Conservation (phyloP, 2,888 invertebrate species). For the Adela reaumurella region DNA sequence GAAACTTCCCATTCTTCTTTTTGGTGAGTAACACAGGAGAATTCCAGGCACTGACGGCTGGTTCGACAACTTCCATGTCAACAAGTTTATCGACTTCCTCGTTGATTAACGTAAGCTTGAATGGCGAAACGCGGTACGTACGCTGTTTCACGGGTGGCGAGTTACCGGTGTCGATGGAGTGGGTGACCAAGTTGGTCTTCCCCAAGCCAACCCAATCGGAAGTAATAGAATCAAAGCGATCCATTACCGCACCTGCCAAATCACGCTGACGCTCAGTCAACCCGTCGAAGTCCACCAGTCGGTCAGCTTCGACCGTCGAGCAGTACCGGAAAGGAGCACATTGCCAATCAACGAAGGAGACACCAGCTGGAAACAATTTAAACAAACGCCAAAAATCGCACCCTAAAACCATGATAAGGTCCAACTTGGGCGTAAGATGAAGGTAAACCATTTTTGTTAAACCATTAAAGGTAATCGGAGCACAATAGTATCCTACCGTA, state of each 20-base stretch:
- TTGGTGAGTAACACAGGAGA: slow-evolving; percentile 14
- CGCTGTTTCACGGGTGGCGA: slow-evolving; percentile 7
- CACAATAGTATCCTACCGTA: not conserved
- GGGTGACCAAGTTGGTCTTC: slow-evolving; percentile 5
- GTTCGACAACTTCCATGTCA: slow-evolving; percentile 12
- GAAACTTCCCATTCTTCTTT: slow-evolving; percentile 12
- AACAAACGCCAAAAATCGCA: not conserved
- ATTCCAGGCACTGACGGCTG: slow-evolving; percentile 14
- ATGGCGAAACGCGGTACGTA: slow-evolving; percentile 9
- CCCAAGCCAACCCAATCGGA: slow-evolving; percentile 3
- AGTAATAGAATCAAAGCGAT: not conserved
- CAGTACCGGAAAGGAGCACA: not conserved
- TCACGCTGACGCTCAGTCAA: not conserved
- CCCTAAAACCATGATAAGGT: not conserved
- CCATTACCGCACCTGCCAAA: not conserved
- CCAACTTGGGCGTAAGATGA: not conserved
- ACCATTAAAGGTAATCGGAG: not conserved
- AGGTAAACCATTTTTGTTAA: not conserved
- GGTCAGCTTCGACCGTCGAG: not conserved
- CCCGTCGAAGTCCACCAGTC: not conserved
- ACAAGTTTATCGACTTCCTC: slow-evolving; percentile 14
- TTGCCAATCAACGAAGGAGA: not conserved
- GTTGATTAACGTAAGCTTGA: slow-evolving; percentile 7
- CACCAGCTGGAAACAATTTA: not conserved
- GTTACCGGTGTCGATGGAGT: slow-evolving; percentile 3